Percentiles rank a stretch among this genome's conserved stretches.
Evolutionary conservation across 2,888 invertebrate genomes (phyloP).

Genomic region (Tenthredo notha): DNA sequence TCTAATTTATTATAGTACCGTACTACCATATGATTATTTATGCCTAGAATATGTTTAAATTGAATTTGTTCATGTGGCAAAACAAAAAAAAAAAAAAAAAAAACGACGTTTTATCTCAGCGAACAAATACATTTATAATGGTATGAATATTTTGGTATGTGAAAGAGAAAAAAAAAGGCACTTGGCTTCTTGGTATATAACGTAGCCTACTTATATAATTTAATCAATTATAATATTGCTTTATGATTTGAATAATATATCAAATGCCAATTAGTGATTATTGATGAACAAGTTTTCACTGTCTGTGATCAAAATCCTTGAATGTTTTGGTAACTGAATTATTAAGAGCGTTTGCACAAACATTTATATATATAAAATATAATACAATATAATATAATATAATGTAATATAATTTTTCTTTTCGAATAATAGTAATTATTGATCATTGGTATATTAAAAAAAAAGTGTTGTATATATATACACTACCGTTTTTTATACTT

Average conservation of each 20-base stretch:
- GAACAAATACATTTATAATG: not conserved
- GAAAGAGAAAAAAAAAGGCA: slow-evolving; percentile 7
- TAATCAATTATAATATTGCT: slow-evolving; percentile 16
- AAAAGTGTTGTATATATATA: not conserved
- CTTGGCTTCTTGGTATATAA: slow-evolving; percentile 22
- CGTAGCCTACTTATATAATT: slow-evolving; percentile 21
- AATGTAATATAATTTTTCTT: slow-evolving; percentile 14
- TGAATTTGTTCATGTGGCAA: not conserved
- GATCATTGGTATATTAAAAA: not conserved
- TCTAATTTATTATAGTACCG: not conserved
- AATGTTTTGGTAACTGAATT: not conserved
- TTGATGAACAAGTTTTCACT: slow-evolving; percentile 15
- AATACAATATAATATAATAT: too few species aligned
- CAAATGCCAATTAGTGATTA: not conserved
- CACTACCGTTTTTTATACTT: slow-evolving; percentile 15
- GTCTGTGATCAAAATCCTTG: slow-evolving; percentile 32
- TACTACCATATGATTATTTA: not conserved
- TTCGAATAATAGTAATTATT: not conserved
- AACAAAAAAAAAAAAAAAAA: not conserved
- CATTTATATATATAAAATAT: not conserved
- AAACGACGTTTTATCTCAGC: not conserved
- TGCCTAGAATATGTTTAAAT: not conserved
- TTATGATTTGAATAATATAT: slow-evolving; percentile 4
- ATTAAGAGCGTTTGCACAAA: slow-evolving; percentile 31
- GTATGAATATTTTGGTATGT: slow-evolving; percentile 6